Percentiles rank a stretch among this genome's conserved stretches.
phyloP scores from a whole-genome alignment of 2,888 invertebrate species.

The Catocala fraxini region DNA sequence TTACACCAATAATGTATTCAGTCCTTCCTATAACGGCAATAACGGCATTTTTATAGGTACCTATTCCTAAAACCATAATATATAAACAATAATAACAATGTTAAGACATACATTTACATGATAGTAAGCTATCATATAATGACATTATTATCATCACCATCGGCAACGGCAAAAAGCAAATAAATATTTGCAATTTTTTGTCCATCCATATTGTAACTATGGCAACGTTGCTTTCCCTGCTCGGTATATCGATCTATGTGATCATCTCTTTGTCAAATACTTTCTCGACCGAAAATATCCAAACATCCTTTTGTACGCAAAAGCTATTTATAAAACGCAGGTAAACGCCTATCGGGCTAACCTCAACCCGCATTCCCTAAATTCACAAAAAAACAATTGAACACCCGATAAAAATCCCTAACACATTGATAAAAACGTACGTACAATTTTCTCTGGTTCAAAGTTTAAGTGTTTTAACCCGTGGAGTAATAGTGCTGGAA shows the following conservation, averaged over 20 bases:
- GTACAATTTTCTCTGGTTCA: constrained; percentile 56
- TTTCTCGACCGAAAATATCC: constrained; percentile 32
- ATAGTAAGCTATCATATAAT: too few relatives aligned
- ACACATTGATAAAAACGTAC: constrained; percentile 49
- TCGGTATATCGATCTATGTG: not conserved
- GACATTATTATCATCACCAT: too few relatives aligned
- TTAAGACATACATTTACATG: too few relatives aligned
- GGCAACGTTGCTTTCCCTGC: too few relatives aligned
- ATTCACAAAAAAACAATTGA: constrained; percentile 48
- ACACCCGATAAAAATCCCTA: constrained; percentile 39
- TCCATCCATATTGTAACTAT: too few relatives aligned
- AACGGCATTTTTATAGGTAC: too few relatives aligned
- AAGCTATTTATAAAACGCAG: constrained; percentile 44
- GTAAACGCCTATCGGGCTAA: constrained; percentile 28
- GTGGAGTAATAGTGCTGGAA: constrained; percentile 63
- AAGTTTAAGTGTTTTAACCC: constrained; percentile 72
- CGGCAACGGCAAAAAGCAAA: too few relatives aligned
- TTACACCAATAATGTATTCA: too few relatives aligned
- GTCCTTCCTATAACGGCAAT: too few relatives aligned
- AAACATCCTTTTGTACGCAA: constrained; percentile 25
- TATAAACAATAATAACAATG: too few relatives aligned
- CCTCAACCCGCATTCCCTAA: constrained; percentile 19
- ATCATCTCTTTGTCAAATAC: constrained; percentile 24
- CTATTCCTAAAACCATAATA: too few relatives aligned
- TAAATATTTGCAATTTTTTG: too few relatives aligned